phyloP scores from a whole-genome alignment of 1,140 invertebrate species.

The Acromyrmex echinatior region DNA sequence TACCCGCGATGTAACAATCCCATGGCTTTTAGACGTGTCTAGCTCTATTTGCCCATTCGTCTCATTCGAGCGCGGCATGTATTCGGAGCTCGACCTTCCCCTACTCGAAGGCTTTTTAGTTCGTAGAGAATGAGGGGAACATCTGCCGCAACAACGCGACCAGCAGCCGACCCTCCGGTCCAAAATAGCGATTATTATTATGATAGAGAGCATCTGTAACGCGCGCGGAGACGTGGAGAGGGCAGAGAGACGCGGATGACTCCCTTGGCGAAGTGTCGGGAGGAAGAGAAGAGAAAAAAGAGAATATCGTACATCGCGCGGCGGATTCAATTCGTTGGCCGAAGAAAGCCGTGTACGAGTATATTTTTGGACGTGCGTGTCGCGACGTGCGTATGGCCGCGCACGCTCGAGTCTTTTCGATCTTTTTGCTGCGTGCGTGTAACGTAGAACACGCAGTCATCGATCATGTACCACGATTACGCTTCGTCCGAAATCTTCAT shows the following conservation, averaged over 20 bases:
- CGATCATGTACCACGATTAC: background rate
- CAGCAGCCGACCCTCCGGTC: constrained; percentile 70
- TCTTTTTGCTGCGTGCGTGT: background rate
- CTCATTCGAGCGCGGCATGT: constrained; percentile 33
- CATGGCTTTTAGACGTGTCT: background rate
- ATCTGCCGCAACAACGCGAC: constrained; percentile 65
- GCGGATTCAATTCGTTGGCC: constrained; percentile 4
- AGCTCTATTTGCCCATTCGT: constrained; percentile 60
- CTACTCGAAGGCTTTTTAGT: constrained; percentile 59
- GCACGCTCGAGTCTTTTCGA: background rate
- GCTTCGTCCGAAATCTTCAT: constrained; percentile 15
- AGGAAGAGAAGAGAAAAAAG: background rate
- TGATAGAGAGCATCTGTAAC: constrained; percentile 72
- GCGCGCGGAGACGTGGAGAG: constrained; percentile 48
- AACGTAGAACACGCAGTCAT: background rate
- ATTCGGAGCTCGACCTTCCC: constrained; percentile 63
- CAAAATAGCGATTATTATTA: constrained; percentile 77
- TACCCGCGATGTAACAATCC: background rate
- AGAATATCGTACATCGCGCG: background rate
- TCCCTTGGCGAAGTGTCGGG: constrained; percentile 53
- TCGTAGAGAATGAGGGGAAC: constrained; percentile 50
- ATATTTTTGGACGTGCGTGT: constrained; percentile 26
- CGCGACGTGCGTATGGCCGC: background rate
- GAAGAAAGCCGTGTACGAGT: constrained; percentile 7
- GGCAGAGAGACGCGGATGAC: constrained; percentile 29